Evolutionary conservation across 2,888 invertebrate genomes (phyloP).

Genomic region (Hedychridium roseum): DNA sequence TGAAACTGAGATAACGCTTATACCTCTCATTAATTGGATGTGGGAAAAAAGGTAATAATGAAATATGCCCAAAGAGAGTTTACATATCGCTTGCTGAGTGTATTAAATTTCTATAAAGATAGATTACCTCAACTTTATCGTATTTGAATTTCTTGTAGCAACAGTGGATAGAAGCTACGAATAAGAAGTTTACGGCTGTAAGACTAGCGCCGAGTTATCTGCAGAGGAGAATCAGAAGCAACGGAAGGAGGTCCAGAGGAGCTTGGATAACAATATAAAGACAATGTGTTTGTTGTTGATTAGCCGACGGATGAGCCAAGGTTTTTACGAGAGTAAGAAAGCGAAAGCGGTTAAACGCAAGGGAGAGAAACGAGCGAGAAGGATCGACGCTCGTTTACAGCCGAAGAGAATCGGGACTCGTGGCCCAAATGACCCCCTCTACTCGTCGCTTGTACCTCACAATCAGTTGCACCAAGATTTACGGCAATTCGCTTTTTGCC

Average conservation of each 20-base stretch:
- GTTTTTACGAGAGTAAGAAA: slow-evolving; percentile 39
- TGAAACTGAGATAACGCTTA: too few species aligned
- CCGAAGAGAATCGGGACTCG: slow-evolving; percentile 49
- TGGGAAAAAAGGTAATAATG: neutral
- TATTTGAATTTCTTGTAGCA: too few species aligned
- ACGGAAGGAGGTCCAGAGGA: slow-evolving; percentile 4
- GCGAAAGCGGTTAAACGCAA: slow-evolving; percentile 6
- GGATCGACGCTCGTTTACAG: slow-evolving; percentile 40
- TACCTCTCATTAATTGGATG: too few species aligned
- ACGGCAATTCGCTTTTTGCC: neutral
- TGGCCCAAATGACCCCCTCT: slow-evolving; percentile 42
- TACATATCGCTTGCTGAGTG: slow-evolving; percentile 20
- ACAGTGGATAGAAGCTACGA: too few species aligned
- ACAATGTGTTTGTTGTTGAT: slow-evolving; percentile 59
- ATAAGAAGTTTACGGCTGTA: too few species aligned
- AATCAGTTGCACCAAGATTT: too few species aligned
- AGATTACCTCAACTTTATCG: too few species aligned
- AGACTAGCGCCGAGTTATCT: too few species aligned
- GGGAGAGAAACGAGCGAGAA: neutral
- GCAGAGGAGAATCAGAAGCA: slow-evolving; percentile 2
- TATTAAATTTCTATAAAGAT: too few species aligned
- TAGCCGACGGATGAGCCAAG: slow-evolving; percentile 45
- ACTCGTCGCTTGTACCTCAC: slow-evolving; percentile 1
- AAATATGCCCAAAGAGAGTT: neutral
- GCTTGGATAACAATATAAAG: slow-evolving; percentile 38